Percentiles rank a stretch among this genome's conserved stretches.
Evolutionary conservation across 2,888 invertebrate genomes (phyloP).

Genomic region (Pegoplata infirma): DNA sequence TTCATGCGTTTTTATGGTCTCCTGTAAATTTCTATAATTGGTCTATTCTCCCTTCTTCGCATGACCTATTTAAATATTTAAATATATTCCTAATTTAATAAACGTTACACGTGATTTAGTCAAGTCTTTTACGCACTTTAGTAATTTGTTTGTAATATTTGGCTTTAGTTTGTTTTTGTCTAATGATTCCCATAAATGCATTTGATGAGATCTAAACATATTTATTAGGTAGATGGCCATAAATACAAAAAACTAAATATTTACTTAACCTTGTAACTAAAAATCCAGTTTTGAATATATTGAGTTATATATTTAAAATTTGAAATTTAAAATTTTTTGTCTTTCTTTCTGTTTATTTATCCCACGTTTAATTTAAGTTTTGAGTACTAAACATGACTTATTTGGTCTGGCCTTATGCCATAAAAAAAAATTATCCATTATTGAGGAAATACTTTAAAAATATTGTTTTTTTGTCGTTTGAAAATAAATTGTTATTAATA

Average conservation of each 20-base stretch:
- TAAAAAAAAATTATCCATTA: background rate
- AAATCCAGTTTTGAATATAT: background rate
- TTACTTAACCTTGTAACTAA: background rate
- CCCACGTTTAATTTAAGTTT: background rate
- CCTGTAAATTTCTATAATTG: too few species aligned
- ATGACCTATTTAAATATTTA: too few species aligned
- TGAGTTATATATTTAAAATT: background rate
- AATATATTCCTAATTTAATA: too few species aligned
- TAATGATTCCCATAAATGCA: background rate
- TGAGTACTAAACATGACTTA: background rate
- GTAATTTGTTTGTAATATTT: too few species aligned
- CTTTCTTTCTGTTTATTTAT: background rate
- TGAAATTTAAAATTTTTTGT: background rate
- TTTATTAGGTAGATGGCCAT: too few species aligned
- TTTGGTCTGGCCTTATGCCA: background rate
- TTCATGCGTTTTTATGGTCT: too few species aligned
- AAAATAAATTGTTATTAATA: background rate
- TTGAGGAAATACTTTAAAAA: background rate
- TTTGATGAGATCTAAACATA: background rate
- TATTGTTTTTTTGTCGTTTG: too few species aligned
- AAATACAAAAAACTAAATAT: background rate
- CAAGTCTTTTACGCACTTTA: too few species aligned
- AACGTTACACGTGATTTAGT: too few species aligned
- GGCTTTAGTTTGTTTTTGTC: too few species aligned
- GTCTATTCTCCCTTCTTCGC: too few species aligned